A percentile compares a stretch with the other conserved stretches of the same genome.
Conservation (phyloP, 92 coral and sea anemone genomes). For the Epizoanthus scotinus region DNA sequence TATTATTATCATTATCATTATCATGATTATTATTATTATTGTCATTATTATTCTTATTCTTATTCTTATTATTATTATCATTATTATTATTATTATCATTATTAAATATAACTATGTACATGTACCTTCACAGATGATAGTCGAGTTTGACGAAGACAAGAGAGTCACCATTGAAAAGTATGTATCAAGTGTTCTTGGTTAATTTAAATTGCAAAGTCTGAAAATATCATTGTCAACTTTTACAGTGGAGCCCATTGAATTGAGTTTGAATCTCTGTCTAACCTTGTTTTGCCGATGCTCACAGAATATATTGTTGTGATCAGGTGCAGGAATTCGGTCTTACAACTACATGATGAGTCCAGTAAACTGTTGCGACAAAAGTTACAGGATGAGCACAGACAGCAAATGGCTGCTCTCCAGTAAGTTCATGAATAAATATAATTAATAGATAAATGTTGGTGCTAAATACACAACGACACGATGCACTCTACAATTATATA, state of each 20-base stretch:
- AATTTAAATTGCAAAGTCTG: not conserved
- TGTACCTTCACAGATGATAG: slow-evolving; percentile 74
- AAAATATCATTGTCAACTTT: too few relatives aligned
- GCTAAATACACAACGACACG: too few relatives aligned
- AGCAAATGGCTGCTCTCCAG: slow-evolving; percentile 58
- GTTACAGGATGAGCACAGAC: slow-evolving; percentile 66
- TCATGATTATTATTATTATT: too few relatives aligned
- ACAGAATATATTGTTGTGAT: not conserved
- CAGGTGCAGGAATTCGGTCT: slow-evolving; percentile 94
- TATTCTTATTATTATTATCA: too few relatives aligned
- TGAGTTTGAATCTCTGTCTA: not conserved
- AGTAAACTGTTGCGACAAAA: slow-evolving; percentile 66
- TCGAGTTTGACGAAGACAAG: slow-evolving; percentile 89
- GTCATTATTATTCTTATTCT: too few relatives aligned
- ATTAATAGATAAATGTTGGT: not conserved
- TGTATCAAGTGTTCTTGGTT: not conserved
- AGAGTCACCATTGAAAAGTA: slow-evolving; percentile 87
- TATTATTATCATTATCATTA: too few relatives aligned
- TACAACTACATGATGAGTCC: slow-evolving; percentile 92
- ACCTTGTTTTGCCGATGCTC: not conserved
- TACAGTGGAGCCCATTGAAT: too few relatives aligned
- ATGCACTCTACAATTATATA: too few relatives aligned
- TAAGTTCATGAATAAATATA: slow-evolving; percentile 19
- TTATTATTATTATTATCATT: too few relatives aligned
- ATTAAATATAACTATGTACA: too few relatives aligned